Evolutionary conservation across 1,140 invertebrate species (phyloP).

Genomic region (Grapholita molesta): DNA sequence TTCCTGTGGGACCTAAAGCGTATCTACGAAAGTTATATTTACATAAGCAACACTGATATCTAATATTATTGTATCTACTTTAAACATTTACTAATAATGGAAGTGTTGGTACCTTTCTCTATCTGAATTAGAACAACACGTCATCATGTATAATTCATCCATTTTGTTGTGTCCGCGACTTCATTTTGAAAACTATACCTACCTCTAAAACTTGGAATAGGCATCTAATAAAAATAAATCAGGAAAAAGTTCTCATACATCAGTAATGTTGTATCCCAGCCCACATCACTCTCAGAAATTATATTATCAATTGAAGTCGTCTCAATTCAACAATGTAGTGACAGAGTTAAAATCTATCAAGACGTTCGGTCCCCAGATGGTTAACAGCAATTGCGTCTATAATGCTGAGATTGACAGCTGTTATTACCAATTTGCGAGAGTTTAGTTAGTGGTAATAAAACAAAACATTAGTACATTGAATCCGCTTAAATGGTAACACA

Average conservation of each 20-base stretch:
- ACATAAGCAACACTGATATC: too few species aligned
- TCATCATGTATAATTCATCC: too few species aligned
- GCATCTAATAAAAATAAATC: too few species aligned
- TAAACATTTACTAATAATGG: too few species aligned
- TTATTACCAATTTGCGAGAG: neutral
- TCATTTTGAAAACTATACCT: too few species aligned
- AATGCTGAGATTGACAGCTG: neutral
- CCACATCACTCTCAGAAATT: neutral
- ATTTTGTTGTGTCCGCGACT: too few species aligned
- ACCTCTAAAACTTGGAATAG: too few species aligned
- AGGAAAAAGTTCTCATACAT: neutral
- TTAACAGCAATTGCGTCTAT: neutral
- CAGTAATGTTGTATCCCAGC: neutral
- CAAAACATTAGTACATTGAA: too few species aligned
- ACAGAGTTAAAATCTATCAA: conserved; percentile 12
- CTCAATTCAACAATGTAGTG: conserved; percentile 3
- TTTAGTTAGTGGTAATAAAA: neutral
- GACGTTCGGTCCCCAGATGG: neutral
- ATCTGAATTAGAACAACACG: too few species aligned
- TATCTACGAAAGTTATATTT: neutral
- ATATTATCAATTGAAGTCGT: conserved; percentile 9
- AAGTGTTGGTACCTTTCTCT: too few species aligned
- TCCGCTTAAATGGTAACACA: too few species aligned
- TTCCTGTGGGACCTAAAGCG: neutral
- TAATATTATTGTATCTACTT: too few species aligned